Percentiles rank a stretch among this genome's conserved stretches.
Conservation (phyloP, 30 jellyfish, hydroid and myxozoan species). For the Aurelia sp. region DNA sequence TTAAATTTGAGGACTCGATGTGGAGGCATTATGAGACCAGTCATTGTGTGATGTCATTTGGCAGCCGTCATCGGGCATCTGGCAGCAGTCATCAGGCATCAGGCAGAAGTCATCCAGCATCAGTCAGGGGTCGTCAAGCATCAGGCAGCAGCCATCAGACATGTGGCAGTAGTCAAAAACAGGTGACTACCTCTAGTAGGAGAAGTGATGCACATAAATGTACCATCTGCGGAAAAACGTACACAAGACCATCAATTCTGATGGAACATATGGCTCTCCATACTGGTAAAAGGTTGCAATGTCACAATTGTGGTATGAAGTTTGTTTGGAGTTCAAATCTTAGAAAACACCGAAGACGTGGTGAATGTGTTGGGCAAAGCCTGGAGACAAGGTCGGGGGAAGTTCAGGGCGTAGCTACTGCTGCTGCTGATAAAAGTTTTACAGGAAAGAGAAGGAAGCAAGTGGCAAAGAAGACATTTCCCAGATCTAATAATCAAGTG, state of each 20-base stretch:
- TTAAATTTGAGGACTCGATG: constrained; percentile 31
- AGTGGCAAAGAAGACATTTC: too few relatives aligned
- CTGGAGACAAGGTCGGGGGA: too few relatives aligned
- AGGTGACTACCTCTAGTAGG: background rate
- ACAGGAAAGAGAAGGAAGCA: too few relatives aligned
- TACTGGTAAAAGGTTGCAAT: background rate
- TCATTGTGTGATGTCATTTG: constrained; percentile 11
- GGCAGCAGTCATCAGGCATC: background rate
- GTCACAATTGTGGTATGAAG: constrained; percentile 21
- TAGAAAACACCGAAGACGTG: too few relatives aligned
- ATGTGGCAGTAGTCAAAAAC: background rate
- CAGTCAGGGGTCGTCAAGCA: background rate
- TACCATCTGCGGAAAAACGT: background rate
- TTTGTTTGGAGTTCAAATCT: constrained; percentile 1
- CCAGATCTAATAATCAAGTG: too few relatives aligned
- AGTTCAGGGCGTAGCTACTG: too few relatives aligned
- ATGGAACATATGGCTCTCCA: constrained; percentile 3
- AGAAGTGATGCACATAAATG: background rate
- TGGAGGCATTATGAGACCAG: constrained; percentile 41
- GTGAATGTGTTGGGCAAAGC: too few relatives aligned
- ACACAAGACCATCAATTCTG: background rate
- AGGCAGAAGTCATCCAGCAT: background rate
- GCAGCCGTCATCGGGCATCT: background rate
- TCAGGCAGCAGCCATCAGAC: background rate
- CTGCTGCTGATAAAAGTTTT: too few relatives aligned